These are phyloP conservation scores for Muscicapa striata DNA, from an alignment of 2,797 vertebrate genomes.

Conservation along the genomic window DNA sequence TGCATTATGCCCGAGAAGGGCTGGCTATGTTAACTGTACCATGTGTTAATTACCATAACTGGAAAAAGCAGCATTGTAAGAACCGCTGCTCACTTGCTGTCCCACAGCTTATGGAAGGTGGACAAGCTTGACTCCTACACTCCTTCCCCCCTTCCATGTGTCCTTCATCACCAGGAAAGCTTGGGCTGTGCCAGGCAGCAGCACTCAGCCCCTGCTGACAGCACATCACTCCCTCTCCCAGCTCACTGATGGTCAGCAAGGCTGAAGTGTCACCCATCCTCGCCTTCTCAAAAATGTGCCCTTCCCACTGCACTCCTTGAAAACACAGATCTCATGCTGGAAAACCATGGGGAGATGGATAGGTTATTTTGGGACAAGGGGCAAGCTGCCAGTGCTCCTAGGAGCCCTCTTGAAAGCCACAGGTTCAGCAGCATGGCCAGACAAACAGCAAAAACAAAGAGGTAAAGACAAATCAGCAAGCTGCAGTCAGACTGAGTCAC, in stretches of 20 bases:
- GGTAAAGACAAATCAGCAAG: not conserved
- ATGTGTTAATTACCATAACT: too few species aligned
- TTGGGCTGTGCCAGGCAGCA: not conserved
- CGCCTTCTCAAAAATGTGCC: too few species aligned
- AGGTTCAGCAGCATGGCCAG: rapidly evolving
- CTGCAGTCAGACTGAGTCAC: not conserved
- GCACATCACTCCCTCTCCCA: rapidly evolving
- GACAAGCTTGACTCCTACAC: not conserved
- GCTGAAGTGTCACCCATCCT: not conserved
- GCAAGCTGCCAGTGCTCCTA: not conserved
- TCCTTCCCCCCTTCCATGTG: not conserved
- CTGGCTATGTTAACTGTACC: not conserved
- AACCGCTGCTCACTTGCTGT: not conserved
- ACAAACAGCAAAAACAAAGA: not conserved
- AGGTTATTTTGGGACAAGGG: not conserved
- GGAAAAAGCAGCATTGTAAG: not conserved
- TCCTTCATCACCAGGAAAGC: not conserved
- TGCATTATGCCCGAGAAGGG: rapidly evolving
- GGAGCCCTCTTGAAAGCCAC: not conserved
- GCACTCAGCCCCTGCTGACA: not conserved
- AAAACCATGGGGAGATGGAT: not conserved
- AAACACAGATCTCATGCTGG: not conserved
- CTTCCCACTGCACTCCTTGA: not conserved
- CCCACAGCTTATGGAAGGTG: not conserved
- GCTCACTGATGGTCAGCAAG: rapidly evolving